Base-by-base conservation (phyloP, 2,113 vertebrate species). In the Furnarius figulus region DNA sequence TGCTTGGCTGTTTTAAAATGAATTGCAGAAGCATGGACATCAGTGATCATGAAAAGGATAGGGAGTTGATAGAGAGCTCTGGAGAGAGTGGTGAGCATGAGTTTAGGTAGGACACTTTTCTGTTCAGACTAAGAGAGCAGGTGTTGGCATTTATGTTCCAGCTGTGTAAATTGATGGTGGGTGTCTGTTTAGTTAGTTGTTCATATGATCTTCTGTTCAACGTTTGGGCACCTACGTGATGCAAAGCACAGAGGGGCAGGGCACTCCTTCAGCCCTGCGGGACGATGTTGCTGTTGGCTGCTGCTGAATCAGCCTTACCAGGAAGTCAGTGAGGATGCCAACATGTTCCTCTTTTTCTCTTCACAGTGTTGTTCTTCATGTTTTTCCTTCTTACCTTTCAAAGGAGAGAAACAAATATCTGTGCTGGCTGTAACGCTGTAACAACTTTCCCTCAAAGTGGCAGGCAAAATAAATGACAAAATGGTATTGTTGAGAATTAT, bases 391-490 rank as follows among this genome's bases (percentile, higher is more conserved):
- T 66, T 82, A 87, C 49, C 19, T 92, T 62, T 75, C 46, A 87
- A 79, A 94, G 53, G 18, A 73, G 85, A 83, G 58, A 78, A 97
- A 74, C 23, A 88, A 95, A 46, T 76, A 72, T 53, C 68, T 92
- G n/a, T 88, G 61, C 84, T 90, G 93, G 68, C 90, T 88, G 31
- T 72, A 80, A 58, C 68, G 37, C 74, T 88, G 72, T 86, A 93
- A 80, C 68, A 88, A 52, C 87, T 88, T 85, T 91, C 39, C 23
- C 31, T 76, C 85, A 75, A 94, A 94, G 76, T 68, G 61, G 84
- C 78, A 86, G 82, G 47, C 72, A 84, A 79, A 86, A 83, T 81
- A 90, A 95, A 81, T 83, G 85, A 44, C 68, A 83, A 88, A 97
- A 81, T 93, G 8, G 74, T 89, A 72, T 13, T 91, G n/a, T 78